Conservation (phyloP, 2,797 vertebrate genomes). For the Leuciscus waleckii region DNA sequence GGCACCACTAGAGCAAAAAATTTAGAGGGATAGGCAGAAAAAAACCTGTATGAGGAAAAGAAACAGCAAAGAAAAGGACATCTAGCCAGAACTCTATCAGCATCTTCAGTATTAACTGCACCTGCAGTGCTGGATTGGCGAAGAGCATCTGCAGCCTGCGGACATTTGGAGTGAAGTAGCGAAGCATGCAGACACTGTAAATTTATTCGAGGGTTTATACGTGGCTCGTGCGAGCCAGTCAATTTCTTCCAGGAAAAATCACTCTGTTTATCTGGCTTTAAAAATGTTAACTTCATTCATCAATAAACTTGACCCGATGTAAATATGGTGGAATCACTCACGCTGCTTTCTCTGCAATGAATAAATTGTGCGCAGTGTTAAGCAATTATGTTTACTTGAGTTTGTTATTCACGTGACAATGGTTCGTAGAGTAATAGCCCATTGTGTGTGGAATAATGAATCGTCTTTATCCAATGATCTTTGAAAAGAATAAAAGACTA, state of each 20-base stretch:
- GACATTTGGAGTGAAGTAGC: conserved; percentile 47
- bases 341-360: neutral
- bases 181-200: conserved; percentile 34
- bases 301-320: conserved; percentile 12
- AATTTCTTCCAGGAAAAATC: conserved; percentile 31
- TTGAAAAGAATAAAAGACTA: neutral
- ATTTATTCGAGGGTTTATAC: conserved; percentile 40
- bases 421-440: neutral
- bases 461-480: neutral
- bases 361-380: conserved; percentile 20
- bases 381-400: neutral
- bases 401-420: neutral
- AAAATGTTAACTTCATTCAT: conserved; percentile 36
- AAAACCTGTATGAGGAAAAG: conserved; percentile 56
- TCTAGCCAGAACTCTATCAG: conserved; percentile 45
- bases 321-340: neutral
- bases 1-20: conserved; percentile 54
- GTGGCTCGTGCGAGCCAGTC: neutral
- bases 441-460: neutral
- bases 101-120: conserved; percentile 53
- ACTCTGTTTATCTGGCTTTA: neutral
- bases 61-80: conserved; percentile 53
- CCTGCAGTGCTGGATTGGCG: conserved; percentile 50
- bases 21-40: conserved; percentile 63
- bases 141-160: conserved; percentile 54